phyloP scores from a whole-genome alignment of 1,140 invertebrate genomes.

The Melanaphis sacchari region DNA sequence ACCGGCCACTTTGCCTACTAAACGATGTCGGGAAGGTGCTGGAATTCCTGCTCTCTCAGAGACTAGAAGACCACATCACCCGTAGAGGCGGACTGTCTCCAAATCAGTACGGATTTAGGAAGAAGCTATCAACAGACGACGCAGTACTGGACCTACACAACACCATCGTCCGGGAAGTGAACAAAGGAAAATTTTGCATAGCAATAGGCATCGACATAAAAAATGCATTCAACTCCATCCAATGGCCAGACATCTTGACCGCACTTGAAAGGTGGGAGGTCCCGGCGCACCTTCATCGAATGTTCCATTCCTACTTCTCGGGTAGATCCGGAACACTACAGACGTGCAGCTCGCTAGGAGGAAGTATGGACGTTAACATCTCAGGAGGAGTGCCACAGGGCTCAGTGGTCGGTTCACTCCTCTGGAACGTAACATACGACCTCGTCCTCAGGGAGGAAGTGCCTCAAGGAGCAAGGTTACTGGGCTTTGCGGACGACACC shows the following conservation, averaged over 20 bases:
- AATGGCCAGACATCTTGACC: background rate
- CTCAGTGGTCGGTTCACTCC: background rate
- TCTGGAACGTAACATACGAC: background rate
- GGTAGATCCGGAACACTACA: background rate
- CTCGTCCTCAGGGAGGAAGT: background rate
- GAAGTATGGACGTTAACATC: background rate
- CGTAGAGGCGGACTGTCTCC: background rate
- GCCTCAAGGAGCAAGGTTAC: background rate
- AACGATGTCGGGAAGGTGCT: conserved; percentile 59
- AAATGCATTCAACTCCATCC: background rate
- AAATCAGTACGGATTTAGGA: background rate
- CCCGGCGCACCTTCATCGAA: background rate
- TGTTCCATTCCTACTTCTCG: background rate
- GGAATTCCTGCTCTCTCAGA: background rate
- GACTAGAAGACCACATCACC: background rate
- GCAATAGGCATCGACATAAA: background rate
- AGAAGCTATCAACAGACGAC: background rate
- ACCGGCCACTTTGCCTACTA: no score
- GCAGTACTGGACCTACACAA: background rate
- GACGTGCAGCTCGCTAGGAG: no score
- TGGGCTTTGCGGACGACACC: background rate
- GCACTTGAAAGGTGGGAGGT: background rate
- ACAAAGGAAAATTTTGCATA: background rate
- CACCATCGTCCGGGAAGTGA: background rate
- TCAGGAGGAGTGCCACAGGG: background rate